A percentile compares a stretch with the other conserved stretches of the same genome.
phyloP scores from a whole-genome alignment of 2,113 vertebrate species.

The Orcinus orca region DNA sequence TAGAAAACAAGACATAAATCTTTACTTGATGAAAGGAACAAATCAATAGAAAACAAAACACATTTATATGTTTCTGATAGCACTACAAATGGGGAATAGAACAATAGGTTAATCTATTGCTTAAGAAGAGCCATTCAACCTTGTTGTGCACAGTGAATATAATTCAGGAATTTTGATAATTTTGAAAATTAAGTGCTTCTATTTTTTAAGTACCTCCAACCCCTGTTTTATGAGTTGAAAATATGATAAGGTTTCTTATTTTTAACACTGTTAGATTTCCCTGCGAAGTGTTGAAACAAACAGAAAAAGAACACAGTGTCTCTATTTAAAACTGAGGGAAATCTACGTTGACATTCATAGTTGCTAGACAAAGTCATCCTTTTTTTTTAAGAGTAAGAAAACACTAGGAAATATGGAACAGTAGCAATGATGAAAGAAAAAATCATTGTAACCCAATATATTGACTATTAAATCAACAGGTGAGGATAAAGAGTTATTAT shows the following conservation, averaged over 20 bases:
- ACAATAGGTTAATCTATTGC: not conserved
- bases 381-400: conserved; percentile 45
- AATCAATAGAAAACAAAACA: conserved; percentile 64
- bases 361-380: conserved; percentile 49
- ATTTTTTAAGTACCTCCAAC: conserved; percentile 68
- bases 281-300: conserved; percentile 59
- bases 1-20: conserved; percentile 26
- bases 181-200: conserved; percentile 45
- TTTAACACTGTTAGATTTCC: conserved; percentile 48
- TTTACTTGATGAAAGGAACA: conserved; percentile 60
- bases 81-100: not conserved
- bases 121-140: conserved; percentile 41
- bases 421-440: not conserved
- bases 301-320: conserved; percentile 32
- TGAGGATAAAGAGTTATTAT: not conserved
- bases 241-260: conserved; percentile 62
- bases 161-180: conserved; percentile 55
- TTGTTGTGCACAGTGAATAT: not conserved
- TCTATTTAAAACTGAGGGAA: conserved; percentile 63
- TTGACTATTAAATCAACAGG: not conserved
- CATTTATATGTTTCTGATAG: conserved; percentile 29
- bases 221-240: conserved; percentile 51
- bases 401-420: conserved; percentile 39
- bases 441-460: not conserved
- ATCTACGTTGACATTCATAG: conserved; percentile 63